Evolutionary conservation across 2,888 invertebrate species (phyloP).

Genomic region (Aphidoletes aphidimyza): DNA sequence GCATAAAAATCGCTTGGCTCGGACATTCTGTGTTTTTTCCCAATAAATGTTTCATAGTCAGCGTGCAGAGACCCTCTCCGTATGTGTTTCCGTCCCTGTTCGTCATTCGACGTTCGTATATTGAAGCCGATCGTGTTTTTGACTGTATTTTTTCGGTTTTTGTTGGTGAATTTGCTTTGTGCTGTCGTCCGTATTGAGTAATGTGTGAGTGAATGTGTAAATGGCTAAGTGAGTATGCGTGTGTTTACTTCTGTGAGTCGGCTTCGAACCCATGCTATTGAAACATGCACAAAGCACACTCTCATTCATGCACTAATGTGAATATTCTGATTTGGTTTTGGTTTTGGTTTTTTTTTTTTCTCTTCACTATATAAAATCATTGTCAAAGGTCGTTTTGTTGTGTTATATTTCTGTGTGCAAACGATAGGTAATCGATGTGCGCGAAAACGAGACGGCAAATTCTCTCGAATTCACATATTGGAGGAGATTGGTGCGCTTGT

Average conservation of each 20-base stretch:
- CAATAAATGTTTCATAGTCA: no score
- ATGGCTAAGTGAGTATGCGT: neutral
- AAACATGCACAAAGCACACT: neutral
- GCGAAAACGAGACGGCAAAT: neutral
- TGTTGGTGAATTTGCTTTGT: neutral
- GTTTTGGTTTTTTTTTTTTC: neutral
- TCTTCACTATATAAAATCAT: constrained; percentile 19
- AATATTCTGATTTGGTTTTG: constrained; percentile 18
- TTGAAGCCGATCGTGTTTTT: neutral
- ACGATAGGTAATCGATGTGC: neutral
- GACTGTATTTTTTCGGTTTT: no score
- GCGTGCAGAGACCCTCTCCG: neutral
- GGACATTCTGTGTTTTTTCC: constrained; percentile 40
- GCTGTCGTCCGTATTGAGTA: neutral
- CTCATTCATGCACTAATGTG: constrained; percentile 27
- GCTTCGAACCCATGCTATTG: neutral
- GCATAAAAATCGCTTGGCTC: constrained; percentile 18
- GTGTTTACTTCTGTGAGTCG: neutral
- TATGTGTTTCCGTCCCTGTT: neutral
- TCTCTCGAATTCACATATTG: neutral
- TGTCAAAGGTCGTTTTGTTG: constrained; percentile 54
- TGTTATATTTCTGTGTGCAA: constrained; percentile 13
- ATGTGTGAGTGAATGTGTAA: neutral
- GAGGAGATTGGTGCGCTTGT: no score
- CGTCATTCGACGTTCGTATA: neutral